Evolutionary conservation across 2,888 invertebrate genomes (phyloP).

Genomic region (Lingula anatina): DNA sequence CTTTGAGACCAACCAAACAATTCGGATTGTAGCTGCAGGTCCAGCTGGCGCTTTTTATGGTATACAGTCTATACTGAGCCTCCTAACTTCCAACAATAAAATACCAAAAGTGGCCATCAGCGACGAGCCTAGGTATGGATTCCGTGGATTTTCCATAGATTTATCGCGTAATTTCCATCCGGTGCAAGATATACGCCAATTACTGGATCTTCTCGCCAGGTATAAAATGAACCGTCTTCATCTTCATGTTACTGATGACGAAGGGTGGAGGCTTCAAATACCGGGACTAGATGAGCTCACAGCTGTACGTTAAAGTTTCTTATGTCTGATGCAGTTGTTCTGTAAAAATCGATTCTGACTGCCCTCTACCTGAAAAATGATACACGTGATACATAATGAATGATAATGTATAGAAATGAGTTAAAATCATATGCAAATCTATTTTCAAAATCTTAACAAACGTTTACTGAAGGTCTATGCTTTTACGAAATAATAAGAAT

Average conservation of each 20-base stretch:
- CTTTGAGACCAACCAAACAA: neutral
- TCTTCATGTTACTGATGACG: slow-evolving; percentile 15
- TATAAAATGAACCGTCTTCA: slow-evolving; percentile 17
- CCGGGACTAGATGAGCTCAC: slow-evolving; percentile 13
- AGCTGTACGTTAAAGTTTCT: no score
- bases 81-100: slow-evolving; percentile 8
- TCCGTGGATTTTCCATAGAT: slow-evolving; percentile 15
- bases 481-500: no score
- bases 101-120: slow-evolving; percentile 13
- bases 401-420: no score
- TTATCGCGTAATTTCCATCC: slow-evolving; percentile 20
- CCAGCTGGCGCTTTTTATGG: slow-evolving; percentile 25
- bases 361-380: no score
- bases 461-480: no score
- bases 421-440: no score
- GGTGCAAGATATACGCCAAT: slow-evolving; percentile 12
- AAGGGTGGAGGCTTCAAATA: slow-evolving; percentile 16
- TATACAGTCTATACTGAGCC: slow-evolving; percentile 18
- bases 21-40: slow-evolving; percentile 4
- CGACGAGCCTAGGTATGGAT: slow-evolving; percentile 20
- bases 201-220: slow-evolving; percentile 14
- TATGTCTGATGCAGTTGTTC: no score
- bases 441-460: no score
- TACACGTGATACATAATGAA: no score
- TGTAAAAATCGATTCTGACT: no score